These are phyloP conservation scores for Phyllotis vaccarum DNA, from an alignment of 2,797 vertebrate genomes.

Conservation along the genomic window DNA sequence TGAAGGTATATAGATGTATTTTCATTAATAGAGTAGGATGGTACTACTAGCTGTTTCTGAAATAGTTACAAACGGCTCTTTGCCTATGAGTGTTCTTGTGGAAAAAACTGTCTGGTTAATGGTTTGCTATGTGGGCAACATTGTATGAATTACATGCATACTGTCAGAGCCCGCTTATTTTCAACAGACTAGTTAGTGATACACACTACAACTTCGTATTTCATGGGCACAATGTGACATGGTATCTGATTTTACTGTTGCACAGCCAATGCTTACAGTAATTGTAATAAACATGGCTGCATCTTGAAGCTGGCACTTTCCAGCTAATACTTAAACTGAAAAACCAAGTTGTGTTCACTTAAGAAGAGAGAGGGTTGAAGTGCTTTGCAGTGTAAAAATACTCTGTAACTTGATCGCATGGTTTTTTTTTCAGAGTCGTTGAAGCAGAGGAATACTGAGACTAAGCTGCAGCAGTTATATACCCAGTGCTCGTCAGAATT, in stretches of 20 bases:
- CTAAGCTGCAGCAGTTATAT: conserved; percentile 74
- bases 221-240: not conserved
- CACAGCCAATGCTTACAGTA: not conserved
- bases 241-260: not conserved
- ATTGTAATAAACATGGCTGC: not conserved
- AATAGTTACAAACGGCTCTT: not conserved
- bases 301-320: not conserved
- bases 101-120: not conserved
- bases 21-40: not conserved
- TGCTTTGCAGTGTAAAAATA: not conserved
- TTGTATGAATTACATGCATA: not conserved
- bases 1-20: not conserved
- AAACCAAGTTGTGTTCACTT: not conserved
- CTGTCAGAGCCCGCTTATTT: not conserved
- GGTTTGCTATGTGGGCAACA: not conserved
- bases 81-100: not conserved
- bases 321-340: not conserved
- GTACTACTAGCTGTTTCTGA: not conserved
- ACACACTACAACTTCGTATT: not conserved
- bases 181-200: not conserved
- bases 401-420: conserved; percentile 65
- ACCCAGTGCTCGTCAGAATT: conserved; percentile 69
- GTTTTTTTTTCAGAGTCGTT: conserved; percentile 82
- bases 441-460: conserved; percentile 79
- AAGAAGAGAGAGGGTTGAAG: no score